Evolutionary conservation across 1,140 invertebrate species (phyloP).

Genomic region (Drosophila mojavensis): DNA sequence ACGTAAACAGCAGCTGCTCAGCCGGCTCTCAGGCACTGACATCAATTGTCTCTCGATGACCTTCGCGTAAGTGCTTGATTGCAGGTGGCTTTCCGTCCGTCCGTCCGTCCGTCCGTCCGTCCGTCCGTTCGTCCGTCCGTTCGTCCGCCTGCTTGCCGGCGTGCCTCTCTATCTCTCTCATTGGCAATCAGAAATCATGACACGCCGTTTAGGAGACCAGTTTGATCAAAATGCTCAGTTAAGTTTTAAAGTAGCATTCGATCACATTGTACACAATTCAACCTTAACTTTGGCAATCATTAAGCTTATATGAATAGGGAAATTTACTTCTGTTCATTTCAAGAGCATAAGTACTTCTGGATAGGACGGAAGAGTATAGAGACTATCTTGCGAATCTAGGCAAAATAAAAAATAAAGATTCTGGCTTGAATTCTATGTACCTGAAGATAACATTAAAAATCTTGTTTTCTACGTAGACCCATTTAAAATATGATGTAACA

Average conservation of each 20-base stretch:
- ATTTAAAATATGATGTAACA: no score
- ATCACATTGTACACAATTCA: background rate
- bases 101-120: background rate
- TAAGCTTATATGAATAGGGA: background rate
- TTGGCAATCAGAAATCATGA: slow-evolving; percentile 45
- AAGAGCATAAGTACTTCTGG: no score
- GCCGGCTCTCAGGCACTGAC: slow-evolving; percentile 46
- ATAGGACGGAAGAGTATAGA: background rate
- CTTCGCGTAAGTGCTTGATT: slow-evolving; percentile 51
- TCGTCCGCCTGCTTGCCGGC: background rate
- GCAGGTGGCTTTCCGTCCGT: slow-evolving; percentile 27
- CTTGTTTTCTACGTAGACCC: no score
- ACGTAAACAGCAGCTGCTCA: slow-evolving; percentile 48
- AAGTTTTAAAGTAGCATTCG: slow-evolving; percentile 2
- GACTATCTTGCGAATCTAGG: no score
- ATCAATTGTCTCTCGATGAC: slow-evolving; percentile 59
- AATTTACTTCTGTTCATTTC: background rate
- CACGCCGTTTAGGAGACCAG: slow-evolving; percentile 27
- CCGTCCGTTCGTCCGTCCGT: background rate
- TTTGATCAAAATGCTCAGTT: slow-evolving; percentile 27
- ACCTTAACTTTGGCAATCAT: slow-evolving; percentile 9
- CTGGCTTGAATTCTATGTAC: no score
- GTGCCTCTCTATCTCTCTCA: background rate
- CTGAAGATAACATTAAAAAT: no score
- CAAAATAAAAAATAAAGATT: no score